Percentiles rank a stretch among this genome's conserved stretches.
phyloP scores from a whole-genome alignment of 2,113 vertebrate species.

The Brachyhypopomus gauderio region DNA sequence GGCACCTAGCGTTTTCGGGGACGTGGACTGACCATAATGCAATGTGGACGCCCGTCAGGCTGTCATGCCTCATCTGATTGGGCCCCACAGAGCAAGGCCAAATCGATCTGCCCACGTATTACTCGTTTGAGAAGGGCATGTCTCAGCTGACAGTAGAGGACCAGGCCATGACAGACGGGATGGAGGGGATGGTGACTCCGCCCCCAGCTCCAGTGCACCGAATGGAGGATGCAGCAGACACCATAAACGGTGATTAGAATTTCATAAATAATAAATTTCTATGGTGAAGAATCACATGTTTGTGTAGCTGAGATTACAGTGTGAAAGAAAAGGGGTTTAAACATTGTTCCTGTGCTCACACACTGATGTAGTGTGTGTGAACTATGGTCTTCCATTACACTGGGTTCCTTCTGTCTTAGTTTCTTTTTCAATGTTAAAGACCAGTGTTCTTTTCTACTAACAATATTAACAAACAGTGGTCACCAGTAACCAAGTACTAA shows the following conservation, averaged over 20 bases:
- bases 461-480: no score
- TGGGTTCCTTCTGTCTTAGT: no score
- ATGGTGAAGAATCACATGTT: neutral
- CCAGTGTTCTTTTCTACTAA: no score
- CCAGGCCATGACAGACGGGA: slow-evolving; percentile 86
- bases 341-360: neutral
- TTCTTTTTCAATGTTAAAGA: no score
- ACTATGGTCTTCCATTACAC: no score
- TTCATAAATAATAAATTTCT: neutral
- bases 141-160: slow-evolving; percentile 87
- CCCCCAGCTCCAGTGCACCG: slow-evolving; percentile 85
- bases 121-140: slow-evolving; percentile 94
- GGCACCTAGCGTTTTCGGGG: neutral
- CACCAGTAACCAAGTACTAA: no score
- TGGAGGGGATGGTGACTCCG: slow-evolving; percentile 90
- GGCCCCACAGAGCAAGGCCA: slow-evolving; percentile 82
- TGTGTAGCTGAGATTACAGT: neutral
- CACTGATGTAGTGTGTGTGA: neutral
- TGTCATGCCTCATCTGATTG: neutral
- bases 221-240: slow-evolving; percentile 81
- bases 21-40: no score
- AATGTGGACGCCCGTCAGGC: neutral
- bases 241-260: slow-evolving; percentile 6
- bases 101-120: slow-evolving; percentile 87
- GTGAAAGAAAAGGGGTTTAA: neutral